phyloP scores from a whole-genome alignment of 1,140 invertebrate species.

The Eciton burchellii region DNA sequence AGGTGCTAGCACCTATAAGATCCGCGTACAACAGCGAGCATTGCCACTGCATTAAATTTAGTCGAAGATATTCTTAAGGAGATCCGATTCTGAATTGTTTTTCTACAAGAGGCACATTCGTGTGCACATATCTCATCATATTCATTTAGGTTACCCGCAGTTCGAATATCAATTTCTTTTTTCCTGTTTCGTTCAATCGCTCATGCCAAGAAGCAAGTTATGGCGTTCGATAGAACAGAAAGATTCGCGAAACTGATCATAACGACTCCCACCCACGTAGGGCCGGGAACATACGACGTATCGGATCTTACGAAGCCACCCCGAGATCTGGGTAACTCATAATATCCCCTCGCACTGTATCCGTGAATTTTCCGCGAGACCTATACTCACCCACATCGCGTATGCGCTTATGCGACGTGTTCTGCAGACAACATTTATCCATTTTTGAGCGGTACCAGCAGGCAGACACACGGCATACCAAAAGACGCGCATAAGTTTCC shows the following conservation, averaged over 20 bases:
- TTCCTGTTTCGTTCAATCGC: background rate
- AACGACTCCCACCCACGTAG: slow-evolving; percentile 52
- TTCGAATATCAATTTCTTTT: background rate
- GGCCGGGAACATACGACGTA: slow-evolving; percentile 69
- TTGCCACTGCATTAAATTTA: background rate
- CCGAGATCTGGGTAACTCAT: slow-evolving; percentile 64
- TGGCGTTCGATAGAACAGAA: slow-evolving; percentile 61
- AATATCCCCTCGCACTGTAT: background rate
- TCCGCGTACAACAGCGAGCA: too few species aligned
- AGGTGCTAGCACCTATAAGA: too few species aligned
- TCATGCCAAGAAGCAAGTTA: background rate
- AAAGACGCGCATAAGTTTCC: slow-evolving; percentile 61
- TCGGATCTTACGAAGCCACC: slow-evolving; percentile 29
- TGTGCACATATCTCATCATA: background rate
- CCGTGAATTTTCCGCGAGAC: slow-evolving; percentile 7
- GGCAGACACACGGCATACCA: slow-evolving; percentile 52
- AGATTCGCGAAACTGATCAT: slow-evolving; percentile 60
- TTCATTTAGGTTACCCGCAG: background rate
- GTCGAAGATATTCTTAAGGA: background rate
- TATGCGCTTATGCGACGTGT: slow-evolving; percentile 22
- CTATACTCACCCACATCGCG: slow-evolving; percentile 8
- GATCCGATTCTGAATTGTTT: slow-evolving; percentile 22
- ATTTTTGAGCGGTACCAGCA: slow-evolving; percentile 67
- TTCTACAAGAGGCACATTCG: background rate
- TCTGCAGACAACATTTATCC: slow-evolving; percentile 61